Conservation (phyloP, 1,140 invertebrate genomes). For the Oedothorax gibbosus region DNA sequence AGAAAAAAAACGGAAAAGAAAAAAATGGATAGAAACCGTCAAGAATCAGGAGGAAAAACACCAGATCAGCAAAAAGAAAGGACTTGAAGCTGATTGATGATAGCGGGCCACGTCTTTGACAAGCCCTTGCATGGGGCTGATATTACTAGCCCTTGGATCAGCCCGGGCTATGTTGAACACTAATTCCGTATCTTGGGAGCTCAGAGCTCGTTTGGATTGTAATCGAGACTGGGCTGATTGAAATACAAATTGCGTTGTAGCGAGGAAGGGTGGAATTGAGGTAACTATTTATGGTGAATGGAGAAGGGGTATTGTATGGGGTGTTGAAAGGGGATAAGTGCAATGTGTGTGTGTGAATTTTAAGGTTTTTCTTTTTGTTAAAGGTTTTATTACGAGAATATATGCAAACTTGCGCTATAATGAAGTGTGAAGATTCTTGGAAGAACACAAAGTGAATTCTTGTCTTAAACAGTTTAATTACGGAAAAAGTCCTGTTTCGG, state of each 20-base stretch:
- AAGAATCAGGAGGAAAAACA: background rate
- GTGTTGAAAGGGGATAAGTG: no score
- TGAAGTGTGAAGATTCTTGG: no score
- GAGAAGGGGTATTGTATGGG: background rate
- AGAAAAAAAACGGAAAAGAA: no score
- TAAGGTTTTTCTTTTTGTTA: no score
- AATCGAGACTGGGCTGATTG: background rate
- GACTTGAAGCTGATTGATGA: slow-evolving; percentile 30
- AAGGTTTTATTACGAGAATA: no score
- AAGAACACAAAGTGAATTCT: no score
- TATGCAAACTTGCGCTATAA: no score
- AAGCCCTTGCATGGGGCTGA: background rate
- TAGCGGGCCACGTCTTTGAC: slow-evolving; percentile 15
- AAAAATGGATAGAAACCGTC: no score
- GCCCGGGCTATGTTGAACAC: background rate
- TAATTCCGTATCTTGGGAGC: background rate
- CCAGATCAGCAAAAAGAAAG: slow-evolving; percentile 4
- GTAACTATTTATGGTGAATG: background rate
- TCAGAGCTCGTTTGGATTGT: slow-evolving; percentile 5
- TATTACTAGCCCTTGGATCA: background rate
- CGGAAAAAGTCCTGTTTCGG: no score
- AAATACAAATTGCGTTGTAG: slow-evolving; percentile 7
- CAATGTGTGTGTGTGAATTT: no score
- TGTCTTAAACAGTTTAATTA: no score
- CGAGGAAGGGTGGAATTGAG: background rate